Base-by-base conservation (phyloP, 2,113 vertebrate species). In the Thalassoma bifasciatum region DNA sequence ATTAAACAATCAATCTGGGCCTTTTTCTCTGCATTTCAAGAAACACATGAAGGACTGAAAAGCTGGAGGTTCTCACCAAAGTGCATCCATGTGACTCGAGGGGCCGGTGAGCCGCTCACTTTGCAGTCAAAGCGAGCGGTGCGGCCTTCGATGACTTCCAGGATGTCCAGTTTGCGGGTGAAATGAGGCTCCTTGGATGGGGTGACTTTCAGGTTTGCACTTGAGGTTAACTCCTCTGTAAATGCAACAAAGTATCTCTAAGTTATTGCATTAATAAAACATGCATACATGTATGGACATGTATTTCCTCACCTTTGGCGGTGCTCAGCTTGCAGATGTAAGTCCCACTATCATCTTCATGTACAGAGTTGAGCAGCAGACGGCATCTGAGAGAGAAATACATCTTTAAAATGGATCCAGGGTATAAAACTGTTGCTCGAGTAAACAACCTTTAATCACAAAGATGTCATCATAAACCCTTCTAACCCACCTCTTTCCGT, bases 311-410 rank as follows among this genome's bases (percentile, higher is more conserved):
- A 98, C 97, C 97, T 96, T 96, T 98, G 79, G 95, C 95, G 0
- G 96, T 97, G 92, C 96, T 97, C 79, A 99, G 93, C 86, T 98
- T 98, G 93, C 98, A 99, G 10, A 94, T 97, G 91, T 99, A 99
- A 49, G 92, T 84, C 1, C 96, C 98, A 0, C 96, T 97, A 89
- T 99, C 96, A 0, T 99, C 96, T 86, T 99, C 98, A 0, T 99
- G 98, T 23, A 97, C 96, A 2, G 96, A 98, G 66, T 96, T 96
- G 8, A 99, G 93, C 79, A 97, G 93, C 69, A 99, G 94, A 38
- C 95, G 95, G 87, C 96, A 98, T 77, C 92, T 92, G 17, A 1
- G 4, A 10, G 16, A 64, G 19, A 3, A 10, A 9, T 3, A 40
- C 12, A 40, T 9, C 10, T 40, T 10, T 13, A 40, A 40, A 40